phyloP scores from a whole-genome alignment of 1,140 invertebrate species.

The Penaeus vannamei region DNA sequence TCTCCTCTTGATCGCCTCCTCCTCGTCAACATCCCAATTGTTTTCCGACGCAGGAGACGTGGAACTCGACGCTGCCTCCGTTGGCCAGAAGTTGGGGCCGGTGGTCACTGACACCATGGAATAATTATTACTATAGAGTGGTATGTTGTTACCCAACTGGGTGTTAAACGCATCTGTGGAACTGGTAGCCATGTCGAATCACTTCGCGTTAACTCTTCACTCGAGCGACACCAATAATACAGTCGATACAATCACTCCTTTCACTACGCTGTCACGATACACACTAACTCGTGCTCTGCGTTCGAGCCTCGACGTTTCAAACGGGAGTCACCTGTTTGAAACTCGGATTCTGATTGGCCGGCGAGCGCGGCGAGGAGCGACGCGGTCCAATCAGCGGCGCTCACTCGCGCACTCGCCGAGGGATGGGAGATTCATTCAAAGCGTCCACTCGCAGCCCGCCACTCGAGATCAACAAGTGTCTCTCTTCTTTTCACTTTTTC shows the following conservation, averaged over 20 bases:
- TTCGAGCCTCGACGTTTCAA: slow-evolving; percentile 44
- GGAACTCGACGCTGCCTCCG: slow-evolving; percentile 61
- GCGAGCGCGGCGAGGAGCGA: neutral
- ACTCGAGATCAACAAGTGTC: slow-evolving; percentile 60
- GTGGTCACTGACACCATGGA: slow-evolving; percentile 69
- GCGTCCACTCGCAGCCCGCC: slow-evolving; percentile 37
- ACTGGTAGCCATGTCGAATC: slow-evolving; percentile 69
- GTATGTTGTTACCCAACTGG: slow-evolving; percentile 66
- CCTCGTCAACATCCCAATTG: slow-evolving; percentile 72
- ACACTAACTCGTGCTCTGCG: slow-evolving; percentile 39
- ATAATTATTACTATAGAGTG: slow-evolving; percentile 69
- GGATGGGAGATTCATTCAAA: slow-evolving; percentile 58
- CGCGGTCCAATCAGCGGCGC: neutral
- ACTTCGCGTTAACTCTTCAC: neutral
- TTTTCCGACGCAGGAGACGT: slow-evolving; percentile 71
- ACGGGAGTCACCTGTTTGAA: slow-evolving; percentile 40
- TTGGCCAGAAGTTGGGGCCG: slow-evolving; percentile 69
- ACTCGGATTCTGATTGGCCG: slow-evolving; percentile 40
- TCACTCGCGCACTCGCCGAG: slow-evolving; percentile 32
- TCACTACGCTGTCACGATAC: slow-evolving; percentile 40
- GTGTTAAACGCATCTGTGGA: slow-evolving; percentile 69
- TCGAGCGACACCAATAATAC: neutral
- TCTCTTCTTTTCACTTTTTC: slow-evolving; percentile 30
- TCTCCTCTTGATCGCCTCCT: slow-evolving; percentile 71
- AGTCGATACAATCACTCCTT: neutral